Conservation (phyloP, 2,888 invertebrate species). For the Cerastis rubricosa region DNA sequence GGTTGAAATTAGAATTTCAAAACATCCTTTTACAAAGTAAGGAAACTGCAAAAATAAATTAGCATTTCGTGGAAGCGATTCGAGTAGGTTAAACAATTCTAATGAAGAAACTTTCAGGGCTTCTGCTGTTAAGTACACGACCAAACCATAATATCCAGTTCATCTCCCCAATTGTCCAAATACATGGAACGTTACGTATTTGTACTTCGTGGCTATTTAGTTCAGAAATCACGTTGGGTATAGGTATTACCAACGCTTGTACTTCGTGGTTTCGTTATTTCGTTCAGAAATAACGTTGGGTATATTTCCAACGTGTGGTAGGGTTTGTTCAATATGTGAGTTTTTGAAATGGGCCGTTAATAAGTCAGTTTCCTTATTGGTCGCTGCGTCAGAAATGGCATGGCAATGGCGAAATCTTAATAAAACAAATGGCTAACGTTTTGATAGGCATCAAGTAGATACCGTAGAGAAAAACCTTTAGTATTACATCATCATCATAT, state of each 20-base stretch:
- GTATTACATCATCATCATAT: no score
- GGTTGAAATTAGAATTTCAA: no score
- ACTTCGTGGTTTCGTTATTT: slow-evolving; percentile 2
- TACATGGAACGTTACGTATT: slow-evolving; percentile 39
- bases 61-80: slow-evolving; percentile 68
- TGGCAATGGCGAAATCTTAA: no score
- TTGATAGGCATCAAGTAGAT: not conserved
- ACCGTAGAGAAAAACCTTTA: no score
- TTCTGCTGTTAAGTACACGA: slow-evolving; percentile 73
- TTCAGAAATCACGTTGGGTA: slow-evolving; percentile 2
- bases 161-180: slow-evolving; percentile 56
- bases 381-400: not conserved
- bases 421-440: not conserved
- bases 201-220: slow-evolving; percentile 8
- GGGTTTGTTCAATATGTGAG: not conserved
- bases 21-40: slow-evolving; percentile 14
- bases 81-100: slow-evolving; percentile 74
- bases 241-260: no score
- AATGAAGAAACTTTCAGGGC: slow-evolving; percentile 77
- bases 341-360: not conserved
- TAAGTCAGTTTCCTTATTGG: not conserved
- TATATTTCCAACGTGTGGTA: no score
- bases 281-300: slow-evolving; percentile 1
- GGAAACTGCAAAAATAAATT: slow-evolving; percentile 65
- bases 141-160: slow-evolving; percentile 68